phyloP scores from a whole-genome alignment of 1,140 invertebrate genomes.

The Pachypsylla venusta region DNA sequence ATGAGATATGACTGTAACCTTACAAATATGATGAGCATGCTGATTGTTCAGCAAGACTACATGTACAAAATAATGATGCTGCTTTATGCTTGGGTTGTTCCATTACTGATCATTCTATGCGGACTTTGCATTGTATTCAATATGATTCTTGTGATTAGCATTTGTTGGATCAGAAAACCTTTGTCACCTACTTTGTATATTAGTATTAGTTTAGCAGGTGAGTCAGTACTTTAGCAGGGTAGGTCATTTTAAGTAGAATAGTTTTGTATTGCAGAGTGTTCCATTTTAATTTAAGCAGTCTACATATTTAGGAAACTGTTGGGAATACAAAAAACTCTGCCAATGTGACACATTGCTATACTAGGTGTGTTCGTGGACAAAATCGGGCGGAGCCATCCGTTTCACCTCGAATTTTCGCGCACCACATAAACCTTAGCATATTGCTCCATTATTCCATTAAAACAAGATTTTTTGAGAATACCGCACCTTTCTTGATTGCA shows the following conservation, averaged over 20 bases:
- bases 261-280: not conserved
- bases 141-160: slow-evolving; percentile 35
- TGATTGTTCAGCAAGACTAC: not conserved
- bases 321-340: too few species aligned
- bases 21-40: not conserved
- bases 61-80: not conserved
- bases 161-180: slow-evolving; percentile 37
- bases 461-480: too few species aligned
- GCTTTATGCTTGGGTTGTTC: slow-evolving; percentile 16
- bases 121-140: slow-evolving; percentile 36
- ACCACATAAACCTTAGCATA: too few species aligned
- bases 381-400: too few species aligned
- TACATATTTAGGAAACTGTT: too few species aligned
- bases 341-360: too few species aligned
- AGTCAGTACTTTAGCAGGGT: not conserved
- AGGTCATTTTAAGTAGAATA: not conserved
- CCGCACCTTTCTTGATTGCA: too few species aligned
- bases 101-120: slow-evolving; percentile 33
- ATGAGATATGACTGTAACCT: not conserved
- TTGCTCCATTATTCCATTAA: too few species aligned
- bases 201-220: slow-evolving; percentile 39
- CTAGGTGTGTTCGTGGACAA: too few species aligned
- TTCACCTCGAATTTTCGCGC: too few species aligned
- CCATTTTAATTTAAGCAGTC: too few species aligned
- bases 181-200: slow-evolving; percentile 42